Evolutionary conservation across 1,140 invertebrate species (phyloP).

Genomic region (Gryllus bimaculatus): DNA sequence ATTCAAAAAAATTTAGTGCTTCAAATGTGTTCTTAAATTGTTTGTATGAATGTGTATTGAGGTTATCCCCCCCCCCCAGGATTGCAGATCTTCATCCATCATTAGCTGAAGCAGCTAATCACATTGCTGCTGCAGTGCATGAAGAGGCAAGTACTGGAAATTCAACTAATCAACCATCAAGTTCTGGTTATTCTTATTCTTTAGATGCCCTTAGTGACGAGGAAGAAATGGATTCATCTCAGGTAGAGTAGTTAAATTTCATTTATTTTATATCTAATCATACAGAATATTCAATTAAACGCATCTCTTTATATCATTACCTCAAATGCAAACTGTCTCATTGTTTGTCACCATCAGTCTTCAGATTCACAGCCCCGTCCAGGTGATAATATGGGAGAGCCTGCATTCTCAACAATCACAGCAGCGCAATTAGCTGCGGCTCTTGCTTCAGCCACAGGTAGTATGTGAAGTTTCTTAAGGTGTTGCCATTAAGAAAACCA

Average conservation of each 20-base stretch:
- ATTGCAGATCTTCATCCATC: conserved; percentile 41
- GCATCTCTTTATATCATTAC: no score
- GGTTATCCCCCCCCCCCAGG: conserved; percentile 23
- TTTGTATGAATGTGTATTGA: not conserved
- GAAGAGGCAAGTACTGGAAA: conserved; percentile 36
- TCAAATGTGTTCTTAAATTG: not conserved
- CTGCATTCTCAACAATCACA: conserved; percentile 35
- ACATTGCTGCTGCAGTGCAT: conserved; percentile 42
- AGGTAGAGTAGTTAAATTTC: conserved; percentile 25
- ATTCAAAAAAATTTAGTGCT: not conserved
- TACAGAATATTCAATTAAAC: not conserved
- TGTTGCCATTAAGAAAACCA: no score
- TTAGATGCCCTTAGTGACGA: conserved; percentile 44
- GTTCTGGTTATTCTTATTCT: conserved; percentile 36
- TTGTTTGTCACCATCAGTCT: conserved; percentile 25
- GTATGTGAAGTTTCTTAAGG: no score
- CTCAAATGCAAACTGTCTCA: no score
- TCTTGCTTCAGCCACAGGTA: conserved; percentile 36
- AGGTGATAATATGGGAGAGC: conserved; percentile 28
- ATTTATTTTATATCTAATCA: not conserved
- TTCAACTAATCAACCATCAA: conserved; percentile 25
- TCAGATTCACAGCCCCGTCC: conserved; percentile 34
- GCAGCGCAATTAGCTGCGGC: conserved; percentile 41
- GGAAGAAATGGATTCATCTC: conserved; percentile 48
- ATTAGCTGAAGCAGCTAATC: conserved; percentile 40